Conservation (phyloP, 2,797 vertebrate species). For the Manis javanica region DNA sequence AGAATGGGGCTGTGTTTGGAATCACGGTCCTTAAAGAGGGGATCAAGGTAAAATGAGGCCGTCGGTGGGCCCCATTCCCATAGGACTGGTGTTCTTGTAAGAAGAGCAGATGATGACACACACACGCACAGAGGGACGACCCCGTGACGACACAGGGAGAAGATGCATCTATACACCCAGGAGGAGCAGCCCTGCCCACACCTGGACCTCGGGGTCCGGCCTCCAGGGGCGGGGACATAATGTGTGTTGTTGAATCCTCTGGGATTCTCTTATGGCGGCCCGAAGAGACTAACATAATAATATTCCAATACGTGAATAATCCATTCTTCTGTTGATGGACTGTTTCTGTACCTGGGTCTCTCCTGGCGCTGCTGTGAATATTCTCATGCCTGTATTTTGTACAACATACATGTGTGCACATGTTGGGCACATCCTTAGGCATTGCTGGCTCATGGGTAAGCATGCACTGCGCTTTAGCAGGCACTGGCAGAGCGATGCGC, state of each 20-base stretch:
- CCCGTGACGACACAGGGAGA: background rate
- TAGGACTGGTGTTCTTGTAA: background rate
- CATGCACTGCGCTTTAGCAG: too few species aligned
- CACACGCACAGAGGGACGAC: background rate
- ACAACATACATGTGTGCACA: background rate
- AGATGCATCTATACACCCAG: too few species aligned
- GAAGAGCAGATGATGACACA: background rate
- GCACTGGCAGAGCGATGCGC: background rate
- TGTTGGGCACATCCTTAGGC: background rate
- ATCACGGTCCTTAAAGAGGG: background rate
- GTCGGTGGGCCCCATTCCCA: background rate
- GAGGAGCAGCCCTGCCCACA: background rate
- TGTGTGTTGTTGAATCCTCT: background rate
- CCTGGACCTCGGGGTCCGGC: background rate
- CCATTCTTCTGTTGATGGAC: background rate
- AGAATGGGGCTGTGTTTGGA: background rate
- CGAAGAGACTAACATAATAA: too few species aligned
- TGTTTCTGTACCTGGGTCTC: background rate
- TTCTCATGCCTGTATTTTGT: background rate
- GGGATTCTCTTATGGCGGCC: background rate
- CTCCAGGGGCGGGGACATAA: background rate
- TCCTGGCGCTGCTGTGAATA: too few species aligned
- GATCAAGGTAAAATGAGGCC: background rate
- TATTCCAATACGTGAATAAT: background rate
- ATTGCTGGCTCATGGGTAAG: background rate